A percentile compares a stretch with the other conserved stretches of the same genome.
Conservation (phyloP, 2,888 invertebrate species). For the Himalopsyche anomala region DNA sequence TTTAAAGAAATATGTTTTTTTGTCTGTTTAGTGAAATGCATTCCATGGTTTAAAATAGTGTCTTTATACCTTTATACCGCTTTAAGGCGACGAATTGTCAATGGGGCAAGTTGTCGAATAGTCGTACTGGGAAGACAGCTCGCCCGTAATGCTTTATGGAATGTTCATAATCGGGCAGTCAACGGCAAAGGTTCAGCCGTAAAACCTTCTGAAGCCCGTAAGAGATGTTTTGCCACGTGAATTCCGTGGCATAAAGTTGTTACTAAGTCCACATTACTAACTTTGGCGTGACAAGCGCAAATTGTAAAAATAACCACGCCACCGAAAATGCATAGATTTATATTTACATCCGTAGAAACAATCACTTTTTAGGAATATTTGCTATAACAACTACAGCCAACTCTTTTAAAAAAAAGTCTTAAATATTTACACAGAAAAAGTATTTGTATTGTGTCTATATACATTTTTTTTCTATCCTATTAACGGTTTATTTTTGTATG, state of each 20-base stretch:
- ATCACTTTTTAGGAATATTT: background rate
- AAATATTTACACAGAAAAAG: too few species aligned
- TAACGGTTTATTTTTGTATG: too few species aligned
- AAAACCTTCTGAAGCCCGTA: constrained; percentile 20
- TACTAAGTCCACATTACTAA: constrained; percentile 6
- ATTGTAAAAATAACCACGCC: constrained; percentile 23
- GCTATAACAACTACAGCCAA: too few species aligned
- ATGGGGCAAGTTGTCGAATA: background rate
- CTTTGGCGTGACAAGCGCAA: constrained; percentile 31
- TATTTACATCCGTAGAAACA: background rate
- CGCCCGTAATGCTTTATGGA: constrained; percentile 44
- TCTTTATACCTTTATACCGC: too few species aligned
- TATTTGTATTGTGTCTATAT: too few species aligned
- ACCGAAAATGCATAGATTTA: background rate
- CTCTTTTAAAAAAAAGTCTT: too few species aligned
- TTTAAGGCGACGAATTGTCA: background rate
- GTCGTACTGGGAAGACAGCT: constrained; percentile 5
- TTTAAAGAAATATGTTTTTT: too few species aligned
- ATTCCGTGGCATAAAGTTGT: constrained; percentile 41
- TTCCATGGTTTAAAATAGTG: too few species aligned
- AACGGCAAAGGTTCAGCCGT: constrained; percentile 36
- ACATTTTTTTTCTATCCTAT: too few species aligned
- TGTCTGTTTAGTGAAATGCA: too few species aligned
- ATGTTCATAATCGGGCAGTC: constrained; percentile 46
- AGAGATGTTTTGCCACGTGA: constrained; percentile 38